A percentile compares a stretch with the other conserved stretches of the same genome.
Evolutionary conservation across 2,113 vertebrate genomes (phyloP).

Genomic region (Talpa occidentalis): DNA sequence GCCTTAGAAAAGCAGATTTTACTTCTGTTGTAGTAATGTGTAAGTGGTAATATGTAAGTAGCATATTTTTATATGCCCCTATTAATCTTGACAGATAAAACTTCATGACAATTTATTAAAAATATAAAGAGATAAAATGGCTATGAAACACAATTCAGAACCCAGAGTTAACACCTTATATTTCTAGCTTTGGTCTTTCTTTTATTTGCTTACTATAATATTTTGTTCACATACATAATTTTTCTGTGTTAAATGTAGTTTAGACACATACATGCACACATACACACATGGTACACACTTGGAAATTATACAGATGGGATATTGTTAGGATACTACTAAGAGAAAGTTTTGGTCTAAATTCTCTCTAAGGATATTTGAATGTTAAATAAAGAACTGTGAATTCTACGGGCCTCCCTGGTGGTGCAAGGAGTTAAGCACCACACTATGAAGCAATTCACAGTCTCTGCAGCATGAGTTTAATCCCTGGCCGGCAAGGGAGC

Average conservation of each 20-base stretch:
- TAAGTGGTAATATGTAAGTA: neutral
- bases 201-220: constrained; percentile 24
- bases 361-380: neutral
- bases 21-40: neutral
- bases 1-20: neutral
- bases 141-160: neutral
- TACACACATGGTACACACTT: neutral
- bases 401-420: no score
- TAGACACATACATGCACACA: neutral
- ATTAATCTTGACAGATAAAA: neutral
- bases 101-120: neutral
- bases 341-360: neutral
- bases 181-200: neutral
- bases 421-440: no score
- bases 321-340: neutral
- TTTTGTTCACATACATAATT: neutral
- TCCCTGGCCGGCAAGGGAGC: no score
- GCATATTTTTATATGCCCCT: neutral
- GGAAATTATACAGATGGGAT: neutral
- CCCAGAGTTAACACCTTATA: neutral
- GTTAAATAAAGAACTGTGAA: constrained; percentile 31
- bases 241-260: neutral
- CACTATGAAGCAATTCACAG: no score
- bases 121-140: neutral
- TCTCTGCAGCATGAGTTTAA: no score